Evolutionary conservation across 2,113 vertebrate species (phyloP).

Genomic region (Lasiurus borealis): DNA sequence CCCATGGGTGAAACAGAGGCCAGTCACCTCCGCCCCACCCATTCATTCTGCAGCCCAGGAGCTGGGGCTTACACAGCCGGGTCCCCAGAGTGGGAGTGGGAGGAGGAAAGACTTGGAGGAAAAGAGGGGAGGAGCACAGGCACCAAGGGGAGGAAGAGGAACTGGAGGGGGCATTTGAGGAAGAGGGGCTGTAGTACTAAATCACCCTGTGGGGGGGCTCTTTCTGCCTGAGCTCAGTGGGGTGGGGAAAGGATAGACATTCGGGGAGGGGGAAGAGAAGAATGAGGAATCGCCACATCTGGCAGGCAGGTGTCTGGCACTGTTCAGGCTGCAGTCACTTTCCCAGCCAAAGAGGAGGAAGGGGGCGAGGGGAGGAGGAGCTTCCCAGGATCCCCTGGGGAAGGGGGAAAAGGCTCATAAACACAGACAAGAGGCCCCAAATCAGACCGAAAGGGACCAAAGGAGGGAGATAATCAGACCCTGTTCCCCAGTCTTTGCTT

Average conservation of each 20-base stretch:
- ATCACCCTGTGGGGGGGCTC: conserved; percentile 78
- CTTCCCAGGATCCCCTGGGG: conserved; percentile 31
- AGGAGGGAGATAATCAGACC: not conserved
- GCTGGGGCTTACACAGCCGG: not conserved
- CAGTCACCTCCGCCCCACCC: conserved; percentile 14
- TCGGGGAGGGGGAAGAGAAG: not conserved
- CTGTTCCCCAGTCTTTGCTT: conserved; percentile 30
- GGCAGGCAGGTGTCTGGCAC: conserved; percentile 85
- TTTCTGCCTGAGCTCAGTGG: conserved; percentile 78
- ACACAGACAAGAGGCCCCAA: conserved; percentile 50
- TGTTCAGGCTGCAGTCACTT: conserved; percentile 75
- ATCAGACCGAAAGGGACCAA: conserved; percentile 28
- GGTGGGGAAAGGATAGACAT: conserved; percentile 72
- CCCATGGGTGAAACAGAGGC: conserved; percentile 52
- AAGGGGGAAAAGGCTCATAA: conserved; percentile 62
- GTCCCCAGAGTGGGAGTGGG: not conserved
- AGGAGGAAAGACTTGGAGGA: not conserved
- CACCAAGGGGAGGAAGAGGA: not conserved
- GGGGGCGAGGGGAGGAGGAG: conserved; percentile 53
- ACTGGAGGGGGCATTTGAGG: conserved; percentile 45
- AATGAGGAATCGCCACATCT: conserved; percentile 78
- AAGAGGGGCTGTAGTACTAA: conserved; percentile 72
- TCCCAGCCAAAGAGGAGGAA: conserved; percentile 77
- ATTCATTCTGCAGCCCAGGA: not conserved
- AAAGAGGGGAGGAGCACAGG: not conserved